Evolutionary conservation across 2,797 vertebrate species (phyloP).

Genomic region (Enteromius treurensis): DNA sequence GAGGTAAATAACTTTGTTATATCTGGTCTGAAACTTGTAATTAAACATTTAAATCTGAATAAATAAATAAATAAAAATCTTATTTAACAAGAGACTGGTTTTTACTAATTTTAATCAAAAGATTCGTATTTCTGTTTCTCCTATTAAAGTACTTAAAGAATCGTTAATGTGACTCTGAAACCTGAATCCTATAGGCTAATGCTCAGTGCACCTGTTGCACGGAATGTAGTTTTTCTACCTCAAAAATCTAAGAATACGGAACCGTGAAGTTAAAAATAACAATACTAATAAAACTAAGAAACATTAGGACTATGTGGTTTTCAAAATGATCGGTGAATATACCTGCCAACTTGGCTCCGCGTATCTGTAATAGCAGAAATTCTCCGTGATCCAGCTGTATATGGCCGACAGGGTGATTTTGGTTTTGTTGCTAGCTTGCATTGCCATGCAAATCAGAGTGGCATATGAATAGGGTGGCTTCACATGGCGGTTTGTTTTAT

Average conservation of each 20-base stretch:
- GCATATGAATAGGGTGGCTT: slow-evolving; percentile 88
- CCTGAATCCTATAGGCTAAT: too few species aligned
- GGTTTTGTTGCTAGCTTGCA: slow-evolving; percentile 85
- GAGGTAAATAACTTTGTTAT: not conserved
- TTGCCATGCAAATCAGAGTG: slow-evolving; percentile 88
- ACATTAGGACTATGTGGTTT: not conserved
- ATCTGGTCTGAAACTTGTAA: not conserved
- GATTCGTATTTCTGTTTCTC: not conserved
- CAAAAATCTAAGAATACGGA: not conserved
- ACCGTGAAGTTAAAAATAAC: slow-evolving; percentile 44
- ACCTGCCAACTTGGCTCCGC: slow-evolving; percentile 92
- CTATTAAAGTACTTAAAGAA: not conserved
- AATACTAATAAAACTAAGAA: not conserved
- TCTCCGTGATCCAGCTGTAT: slow-evolving; percentile 87
- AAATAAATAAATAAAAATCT: too few species aligned
- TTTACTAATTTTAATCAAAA: not conserved
- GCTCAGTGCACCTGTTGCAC: slow-evolving; percentile 17
- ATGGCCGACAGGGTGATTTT: slow-evolving; percentile 88
- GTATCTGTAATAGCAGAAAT: slow-evolving; percentile 88
- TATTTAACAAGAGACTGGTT: not conserved
- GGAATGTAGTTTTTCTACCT: not conserved
- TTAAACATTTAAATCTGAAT: not conserved
- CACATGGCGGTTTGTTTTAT: slow-evolving; percentile 80
- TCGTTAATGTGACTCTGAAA: not conserved
- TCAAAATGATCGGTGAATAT: slow-evolving; percentile 51